phyloP scores from a whole-genome alignment of 2,797 vertebrate genomes.

The Aplochiton taeniatus region DNA sequence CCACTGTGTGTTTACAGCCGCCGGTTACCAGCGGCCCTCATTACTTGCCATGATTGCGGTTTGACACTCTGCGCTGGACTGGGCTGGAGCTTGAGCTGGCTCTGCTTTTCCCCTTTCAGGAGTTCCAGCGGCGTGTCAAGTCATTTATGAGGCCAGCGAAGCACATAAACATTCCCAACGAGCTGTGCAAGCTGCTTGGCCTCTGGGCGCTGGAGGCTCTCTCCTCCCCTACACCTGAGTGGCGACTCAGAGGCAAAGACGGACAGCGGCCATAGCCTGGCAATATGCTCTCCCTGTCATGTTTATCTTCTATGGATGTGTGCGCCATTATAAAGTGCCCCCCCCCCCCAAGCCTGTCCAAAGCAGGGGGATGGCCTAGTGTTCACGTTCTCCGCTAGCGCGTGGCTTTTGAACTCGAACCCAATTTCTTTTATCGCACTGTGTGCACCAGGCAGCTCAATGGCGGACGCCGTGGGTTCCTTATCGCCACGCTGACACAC shows the following conservation, averaged over 20 bases:
- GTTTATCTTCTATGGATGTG: neutral
- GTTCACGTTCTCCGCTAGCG: constrained; percentile 61
- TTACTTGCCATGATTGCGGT: constrained; percentile 39
- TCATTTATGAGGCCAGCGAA: constrained; percentile 54
- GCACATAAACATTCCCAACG: constrained; percentile 61
- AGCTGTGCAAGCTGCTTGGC: constrained; percentile 58
- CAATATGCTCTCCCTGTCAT: constrained; percentile 16
- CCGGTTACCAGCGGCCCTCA: constrained; percentile 33
- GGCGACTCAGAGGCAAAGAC: neutral
- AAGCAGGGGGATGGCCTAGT: constrained; percentile 32
- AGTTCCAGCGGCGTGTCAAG: constrained; percentile 32
- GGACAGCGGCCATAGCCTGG: constrained; percentile 3
- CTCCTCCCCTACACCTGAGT: constrained; percentile 23
- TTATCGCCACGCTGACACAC: constrained; percentile 57
- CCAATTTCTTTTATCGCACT: constrained; percentile 55
- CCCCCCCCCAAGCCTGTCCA: no score
- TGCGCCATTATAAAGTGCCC: neutral
- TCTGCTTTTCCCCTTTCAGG: constrained; percentile 9
- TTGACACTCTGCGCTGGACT: constrained; percentile 6
- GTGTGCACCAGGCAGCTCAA: constrained; percentile 59
- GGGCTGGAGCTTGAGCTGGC: constrained; percentile 1
- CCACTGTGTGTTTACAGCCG: constrained; percentile 28
- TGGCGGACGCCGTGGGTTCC: constrained; percentile 59
- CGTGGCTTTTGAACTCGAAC: constrained; percentile 47
- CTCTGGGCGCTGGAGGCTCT: constrained; percentile 44